Evolutionary conservation across 2,888 invertebrate genomes (phyloP).

Genomic region (Herminia tarsipennalis): DNA sequence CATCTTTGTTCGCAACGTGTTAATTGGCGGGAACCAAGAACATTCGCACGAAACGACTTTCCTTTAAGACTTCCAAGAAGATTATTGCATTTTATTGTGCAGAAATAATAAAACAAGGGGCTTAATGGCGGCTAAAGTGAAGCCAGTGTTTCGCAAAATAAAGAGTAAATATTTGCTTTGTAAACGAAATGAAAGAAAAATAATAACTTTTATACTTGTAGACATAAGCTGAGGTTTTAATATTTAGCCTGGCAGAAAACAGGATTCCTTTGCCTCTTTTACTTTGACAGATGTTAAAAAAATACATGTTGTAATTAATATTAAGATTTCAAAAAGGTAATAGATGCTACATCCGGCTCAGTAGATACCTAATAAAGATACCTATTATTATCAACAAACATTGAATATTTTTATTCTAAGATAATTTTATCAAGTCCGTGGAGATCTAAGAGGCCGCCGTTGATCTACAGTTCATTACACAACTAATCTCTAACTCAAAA

Average conservation of each 20-base stretch:
- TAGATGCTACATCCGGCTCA: not conserved
- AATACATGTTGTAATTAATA: not conserved
- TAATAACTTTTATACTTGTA: conserved; percentile 2
- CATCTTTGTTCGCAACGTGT: conserved; percentile 76
- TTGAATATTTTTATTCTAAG: conserved; percentile 4
- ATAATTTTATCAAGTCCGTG: conserved; percentile 8
- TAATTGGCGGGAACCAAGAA: conserved; percentile 75
- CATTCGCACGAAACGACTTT: conserved; percentile 57
- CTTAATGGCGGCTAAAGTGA: conserved; percentile 41
- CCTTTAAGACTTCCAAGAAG: conserved; percentile 51
- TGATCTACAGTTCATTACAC: conserved; percentile 38
- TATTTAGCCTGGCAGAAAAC: not conserved
- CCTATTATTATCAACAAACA: conserved; percentile 18
- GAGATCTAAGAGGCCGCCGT: conserved; percentile 26
- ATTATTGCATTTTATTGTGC: conserved; percentile 58
- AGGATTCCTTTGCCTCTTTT: no score
- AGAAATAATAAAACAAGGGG: conserved; percentile 48
- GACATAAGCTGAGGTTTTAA: not conserved
- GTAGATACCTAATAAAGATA: conserved; percentile 2
- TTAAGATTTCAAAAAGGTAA: not conserved
- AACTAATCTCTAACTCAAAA: conserved; percentile 40
- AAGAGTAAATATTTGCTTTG: conserved; percentile 23
- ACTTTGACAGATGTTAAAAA: no score
- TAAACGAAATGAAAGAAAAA: conserved; percentile 10
- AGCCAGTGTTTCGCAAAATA: conserved; percentile 20